A percentile compares a stretch with the other conserved stretches of the same genome.
Conservation (phyloP, 35 echinoderm and acorn worm species). For the Heliocidaris tuberculata region DNA sequence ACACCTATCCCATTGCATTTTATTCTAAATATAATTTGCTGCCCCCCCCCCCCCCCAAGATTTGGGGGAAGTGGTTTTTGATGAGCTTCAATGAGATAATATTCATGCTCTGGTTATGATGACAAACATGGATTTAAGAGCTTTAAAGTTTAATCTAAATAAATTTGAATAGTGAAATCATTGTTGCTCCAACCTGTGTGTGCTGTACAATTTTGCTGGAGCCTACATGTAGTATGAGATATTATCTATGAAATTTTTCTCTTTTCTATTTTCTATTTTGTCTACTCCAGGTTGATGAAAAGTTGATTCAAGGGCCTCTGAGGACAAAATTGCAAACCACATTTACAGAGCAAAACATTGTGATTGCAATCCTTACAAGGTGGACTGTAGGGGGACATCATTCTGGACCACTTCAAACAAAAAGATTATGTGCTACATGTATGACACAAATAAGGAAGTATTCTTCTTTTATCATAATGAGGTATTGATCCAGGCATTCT, state of each 20-base stretch:
- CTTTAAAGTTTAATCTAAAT: neutral
- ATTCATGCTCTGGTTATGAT: neutral
- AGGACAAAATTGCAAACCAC: neutral
- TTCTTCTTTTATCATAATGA: neutral
- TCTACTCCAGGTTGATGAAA: neutral
- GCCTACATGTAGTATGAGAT: too few species aligned
- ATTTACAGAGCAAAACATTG: neutral
- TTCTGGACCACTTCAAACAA: neutral
- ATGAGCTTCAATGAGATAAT: neutral
- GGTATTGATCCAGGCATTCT: neutral
- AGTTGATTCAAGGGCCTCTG: neutral
- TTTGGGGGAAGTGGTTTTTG: neutral
- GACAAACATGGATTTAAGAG: neutral
- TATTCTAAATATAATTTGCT: neutral
- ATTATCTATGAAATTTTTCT: neutral
- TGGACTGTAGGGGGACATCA: neutral
- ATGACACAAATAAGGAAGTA: neutral
- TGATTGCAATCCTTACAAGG: neutral
- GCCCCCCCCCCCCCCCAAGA: too few species aligned
- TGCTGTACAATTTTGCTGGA: too few species aligned
- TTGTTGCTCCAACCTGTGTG: too few species aligned
- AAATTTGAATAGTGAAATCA: too few species aligned
- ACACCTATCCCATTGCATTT: neutral
- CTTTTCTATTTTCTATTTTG: neutral
- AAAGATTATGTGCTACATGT: neutral